These are phyloP conservation scores for Gymnorhina tibicen DNA, from an alignment of 2,113 vertebrate species.

Conservation along the genomic window DNA sequence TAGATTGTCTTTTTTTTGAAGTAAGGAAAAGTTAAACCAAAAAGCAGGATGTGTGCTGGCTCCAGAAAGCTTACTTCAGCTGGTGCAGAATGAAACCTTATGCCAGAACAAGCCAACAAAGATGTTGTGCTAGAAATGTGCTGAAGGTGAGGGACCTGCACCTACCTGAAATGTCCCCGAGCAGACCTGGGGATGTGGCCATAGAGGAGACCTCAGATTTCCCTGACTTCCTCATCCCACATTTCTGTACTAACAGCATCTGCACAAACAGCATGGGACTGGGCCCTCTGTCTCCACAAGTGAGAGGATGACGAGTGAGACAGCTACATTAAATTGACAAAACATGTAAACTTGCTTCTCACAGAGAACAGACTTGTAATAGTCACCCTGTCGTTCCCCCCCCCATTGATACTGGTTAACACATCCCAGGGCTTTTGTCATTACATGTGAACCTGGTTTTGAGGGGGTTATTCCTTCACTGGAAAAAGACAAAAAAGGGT, in stretches of 20 bases:
- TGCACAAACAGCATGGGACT: background rate
- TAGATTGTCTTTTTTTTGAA: background rate
- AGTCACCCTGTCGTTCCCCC: background rate
- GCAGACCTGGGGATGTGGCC: background rate
- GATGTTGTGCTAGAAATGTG: fast-evolving
- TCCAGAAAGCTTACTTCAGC: background rate
- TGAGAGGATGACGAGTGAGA: background rate
- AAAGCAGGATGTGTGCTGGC: background rate
- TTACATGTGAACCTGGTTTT: background rate
- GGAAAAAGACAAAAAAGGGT: background rate
- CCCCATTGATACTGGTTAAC: background rate
- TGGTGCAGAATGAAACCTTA: background rate
- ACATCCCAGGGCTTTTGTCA: background rate
- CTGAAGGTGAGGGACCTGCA: background rate
- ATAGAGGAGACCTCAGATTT: background rate
- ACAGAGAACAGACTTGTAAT: background rate
- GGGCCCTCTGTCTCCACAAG: fast-evolving
- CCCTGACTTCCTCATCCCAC: background rate
- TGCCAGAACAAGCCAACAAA: background rate
- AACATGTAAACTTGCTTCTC: background rate
- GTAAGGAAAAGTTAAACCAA: background rate
- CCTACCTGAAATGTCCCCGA: background rate
- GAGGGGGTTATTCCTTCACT: background rate
- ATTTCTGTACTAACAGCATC: background rate
- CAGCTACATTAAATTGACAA: background rate